Evolutionary conservation across 1,140 invertebrate genomes (phyloP).

Genomic region (Nephila pilipes): DNA sequence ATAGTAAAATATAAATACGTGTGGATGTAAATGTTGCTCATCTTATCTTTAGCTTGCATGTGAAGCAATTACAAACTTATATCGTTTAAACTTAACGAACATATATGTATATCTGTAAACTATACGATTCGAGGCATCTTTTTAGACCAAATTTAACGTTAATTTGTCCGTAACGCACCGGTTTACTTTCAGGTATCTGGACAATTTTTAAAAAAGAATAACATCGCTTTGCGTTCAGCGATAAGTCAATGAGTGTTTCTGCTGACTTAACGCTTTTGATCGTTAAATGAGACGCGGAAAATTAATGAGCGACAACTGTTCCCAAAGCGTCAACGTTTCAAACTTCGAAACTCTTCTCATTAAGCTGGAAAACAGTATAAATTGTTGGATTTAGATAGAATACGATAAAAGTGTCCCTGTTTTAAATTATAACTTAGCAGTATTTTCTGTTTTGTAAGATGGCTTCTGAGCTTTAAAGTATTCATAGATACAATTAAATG

Average conservation of each 20-base stretch:
- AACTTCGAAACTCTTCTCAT: slow-evolving; percentile 22
- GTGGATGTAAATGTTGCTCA: too few species aligned
- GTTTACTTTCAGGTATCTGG: neutral
- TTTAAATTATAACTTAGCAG: neutral
- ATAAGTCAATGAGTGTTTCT: neutral
- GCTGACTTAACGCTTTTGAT: neutral
- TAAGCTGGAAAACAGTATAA: neutral
- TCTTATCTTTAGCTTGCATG: too few species aligned
- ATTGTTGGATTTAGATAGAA: neutral
- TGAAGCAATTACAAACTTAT: too few species aligned
- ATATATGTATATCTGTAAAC: too few species aligned
- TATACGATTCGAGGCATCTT: too few species aligned
- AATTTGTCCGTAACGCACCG: too few species aligned
- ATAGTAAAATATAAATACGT: too few species aligned
- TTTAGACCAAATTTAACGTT: too few species aligned
- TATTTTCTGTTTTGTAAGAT: neutral
- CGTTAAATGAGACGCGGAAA: slow-evolving; percentile 12
- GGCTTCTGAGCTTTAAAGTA: neutral
- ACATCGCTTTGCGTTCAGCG: neutral
- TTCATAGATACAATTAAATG: neutral
- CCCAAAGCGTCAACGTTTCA: slow-evolving; percentile 10
- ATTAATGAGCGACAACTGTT: neutral
- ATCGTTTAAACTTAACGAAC: too few species aligned
- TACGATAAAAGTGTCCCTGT: neutral
- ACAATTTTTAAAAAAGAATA: neutral